Evolutionary conservation across 2,888 invertebrate species (phyloP), one percentile per base, ranked within the genome.

Genomic region (Acleris sparsana): DNA sequence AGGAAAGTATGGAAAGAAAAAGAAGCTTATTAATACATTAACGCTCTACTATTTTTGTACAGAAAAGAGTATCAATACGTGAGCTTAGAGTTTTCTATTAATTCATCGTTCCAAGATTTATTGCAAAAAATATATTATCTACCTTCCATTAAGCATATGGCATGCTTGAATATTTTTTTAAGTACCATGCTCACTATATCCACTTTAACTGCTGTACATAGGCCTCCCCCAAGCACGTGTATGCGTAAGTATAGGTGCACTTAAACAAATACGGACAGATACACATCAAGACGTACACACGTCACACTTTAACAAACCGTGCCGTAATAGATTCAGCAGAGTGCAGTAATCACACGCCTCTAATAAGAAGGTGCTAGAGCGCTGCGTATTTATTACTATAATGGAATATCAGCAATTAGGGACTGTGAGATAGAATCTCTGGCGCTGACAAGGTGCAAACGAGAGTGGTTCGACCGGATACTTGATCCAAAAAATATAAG

Each of bases 361-460:
- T 89, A 89, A 91, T 89, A 84, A 82, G 85, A 81, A 89, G 89
- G 89, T 83, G 89, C 86, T 88, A 89, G 87, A 83, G 84, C 83
- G 80, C 80, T 82, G 80, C 84, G 83, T 89, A 88, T 89, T 88
- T 90, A 91, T 89, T 88, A 89, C 85, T 87, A 86, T 89, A 89
- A 91, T 89, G 90, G 90, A 91, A 89, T 91, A 90, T 92, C 87
- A 89, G 88, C 89, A 91, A 92, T 91, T 91, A 92, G 88, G 82
- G 80, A 74, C 75, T 73, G 55, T 17, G 72, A 84, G 91, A 90
- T 90, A 88, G 87, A 87, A 92, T 92, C 92, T 80, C 88, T 84
- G 84, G 87, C 85, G 88, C 91, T 91, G 92, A 91, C 92, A 92
- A 91, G 91, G 89, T 92, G 92, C 89, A 92, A 92, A 91, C 91